Evolutionary conservation across 1,140 invertebrate genomes (phyloP).

Genomic region (Polypedilum pembai): DNA sequence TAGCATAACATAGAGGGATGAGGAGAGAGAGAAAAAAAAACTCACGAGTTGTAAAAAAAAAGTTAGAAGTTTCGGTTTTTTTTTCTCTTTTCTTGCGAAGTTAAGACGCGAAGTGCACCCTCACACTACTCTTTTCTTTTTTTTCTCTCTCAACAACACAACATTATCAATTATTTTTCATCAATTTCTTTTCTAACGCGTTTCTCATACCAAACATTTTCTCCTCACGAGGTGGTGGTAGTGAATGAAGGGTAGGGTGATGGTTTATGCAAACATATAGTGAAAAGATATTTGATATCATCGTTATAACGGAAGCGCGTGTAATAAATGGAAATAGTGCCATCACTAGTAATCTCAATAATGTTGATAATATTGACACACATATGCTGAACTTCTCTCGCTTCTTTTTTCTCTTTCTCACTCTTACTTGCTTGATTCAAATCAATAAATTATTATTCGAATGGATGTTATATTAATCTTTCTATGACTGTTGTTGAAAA

Average conservation of each 20-base stretch:
- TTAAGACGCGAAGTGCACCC: conserved; percentile 13
- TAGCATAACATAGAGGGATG: not conserved
- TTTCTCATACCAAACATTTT: not conserved
- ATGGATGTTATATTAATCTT: too few relatives aligned
- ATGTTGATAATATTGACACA: not conserved
- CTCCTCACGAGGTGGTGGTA: not conserved
- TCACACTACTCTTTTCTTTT: not conserved
- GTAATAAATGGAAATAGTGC: too few relatives aligned
- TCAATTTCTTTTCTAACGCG: conserved; percentile 24
- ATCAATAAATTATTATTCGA: too few relatives aligned
- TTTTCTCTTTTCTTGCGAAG: not conserved
- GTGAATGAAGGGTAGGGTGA: not conserved
- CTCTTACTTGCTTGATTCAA: too few relatives aligned
- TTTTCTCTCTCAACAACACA: not conserved
- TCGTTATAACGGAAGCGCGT: not conserved
- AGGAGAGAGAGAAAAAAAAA: not conserved
- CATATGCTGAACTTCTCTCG: not conserved
- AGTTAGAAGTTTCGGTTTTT: not conserved
- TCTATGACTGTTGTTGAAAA: too few relatives aligned
- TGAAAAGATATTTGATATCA: not conserved
- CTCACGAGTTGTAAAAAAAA: not conserved
- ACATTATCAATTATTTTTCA: conserved; percentile 25
- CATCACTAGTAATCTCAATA: not conserved
- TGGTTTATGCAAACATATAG: not conserved
- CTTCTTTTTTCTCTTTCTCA: too few relatives aligned